Percentiles rank a stretch among this genome's conserved stretches.
These are phyloP conservation scores for Diaperis boleti DNA, from an alignment of 2,888 invertebrate species.

Conservation along the genomic window DNA sequence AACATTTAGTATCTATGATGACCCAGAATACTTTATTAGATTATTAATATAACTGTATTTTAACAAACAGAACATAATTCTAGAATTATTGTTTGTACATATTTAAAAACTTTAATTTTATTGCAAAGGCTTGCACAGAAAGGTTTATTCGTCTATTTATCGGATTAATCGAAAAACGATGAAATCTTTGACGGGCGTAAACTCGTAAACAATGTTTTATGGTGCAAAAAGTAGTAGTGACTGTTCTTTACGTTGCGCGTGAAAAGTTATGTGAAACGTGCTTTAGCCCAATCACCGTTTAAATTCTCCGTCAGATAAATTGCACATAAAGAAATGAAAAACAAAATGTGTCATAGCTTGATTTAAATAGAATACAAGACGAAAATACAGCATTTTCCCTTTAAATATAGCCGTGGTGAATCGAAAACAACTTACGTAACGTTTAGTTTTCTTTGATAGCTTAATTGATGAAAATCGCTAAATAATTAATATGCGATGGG, in stretches of 20 bases:
- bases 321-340: constrained; percentile 30
- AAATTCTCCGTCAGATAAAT: constrained; percentile 13
- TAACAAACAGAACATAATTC: too few species aligned
- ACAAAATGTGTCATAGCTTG: constrained; percentile 33
- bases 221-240: constrained; percentile 7
- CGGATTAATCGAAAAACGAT: constrained; percentile 26
- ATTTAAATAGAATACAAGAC: constrained; percentile 35
- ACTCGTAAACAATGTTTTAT: constrained; percentile 22
- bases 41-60: too few species aligned
- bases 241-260: neutral
- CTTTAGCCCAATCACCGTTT: constrained; percentile 6
- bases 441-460: constrained; percentile 18
- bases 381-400: constrained; percentile 35
- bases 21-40: too few species aligned
- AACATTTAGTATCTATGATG: too few species aligned
- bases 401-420: constrained; percentile 36
- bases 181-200: constrained; percentile 13
- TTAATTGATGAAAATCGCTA: constrained; percentile 36
- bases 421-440: constrained; percentile 37
- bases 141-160: constrained; percentile 14
- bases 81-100: too few species aligned
- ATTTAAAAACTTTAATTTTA: too few species aligned
- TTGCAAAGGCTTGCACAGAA: neutral
- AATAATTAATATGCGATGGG: constrained; percentile 29
- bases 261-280: constrained; percentile 6